Percentiles rank a stretch among this genome's conserved stretches.
phyloP scores from a whole-genome alignment of 2,797 vertebrate genomes.

The Enteromius trimaculatus region DNA sequence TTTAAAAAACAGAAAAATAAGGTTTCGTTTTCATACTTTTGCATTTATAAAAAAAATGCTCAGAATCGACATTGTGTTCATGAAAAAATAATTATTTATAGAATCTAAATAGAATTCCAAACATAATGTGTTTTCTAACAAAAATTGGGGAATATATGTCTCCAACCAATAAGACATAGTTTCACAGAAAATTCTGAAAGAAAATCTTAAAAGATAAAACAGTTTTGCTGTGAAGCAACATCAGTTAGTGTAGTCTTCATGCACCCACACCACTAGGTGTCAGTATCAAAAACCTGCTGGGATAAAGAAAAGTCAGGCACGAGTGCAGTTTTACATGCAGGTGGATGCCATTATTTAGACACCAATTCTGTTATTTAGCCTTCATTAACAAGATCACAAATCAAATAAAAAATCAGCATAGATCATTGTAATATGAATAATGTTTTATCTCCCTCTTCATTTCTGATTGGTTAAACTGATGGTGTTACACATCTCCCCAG shows the following conservation, averaged over 20 bases:
- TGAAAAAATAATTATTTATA: too few species aligned
- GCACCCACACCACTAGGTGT: neutral
- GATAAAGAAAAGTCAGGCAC: neutral
- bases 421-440: neutral
- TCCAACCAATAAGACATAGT: neutral
- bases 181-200: neutral
- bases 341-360: neutral
- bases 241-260: neutral
- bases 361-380: neutral
- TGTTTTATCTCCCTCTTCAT: neutral
- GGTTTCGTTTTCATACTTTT: too few species aligned
- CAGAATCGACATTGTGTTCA: too few species aligned
- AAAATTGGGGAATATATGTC: neutral
- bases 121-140: neutral
- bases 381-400: neutral
- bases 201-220: constrained; percentile 4
- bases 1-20: too few species aligned
- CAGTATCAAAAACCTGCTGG: neutral
- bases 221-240: neutral
- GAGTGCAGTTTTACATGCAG: neutral
- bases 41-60: too few species aligned
- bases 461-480: neutral
- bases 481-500: neutral
- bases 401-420: neutral
- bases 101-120: too few species aligned